Conservation (phyloP, 2,113 vertebrate species). For the Coturnix japonica region DNA sequence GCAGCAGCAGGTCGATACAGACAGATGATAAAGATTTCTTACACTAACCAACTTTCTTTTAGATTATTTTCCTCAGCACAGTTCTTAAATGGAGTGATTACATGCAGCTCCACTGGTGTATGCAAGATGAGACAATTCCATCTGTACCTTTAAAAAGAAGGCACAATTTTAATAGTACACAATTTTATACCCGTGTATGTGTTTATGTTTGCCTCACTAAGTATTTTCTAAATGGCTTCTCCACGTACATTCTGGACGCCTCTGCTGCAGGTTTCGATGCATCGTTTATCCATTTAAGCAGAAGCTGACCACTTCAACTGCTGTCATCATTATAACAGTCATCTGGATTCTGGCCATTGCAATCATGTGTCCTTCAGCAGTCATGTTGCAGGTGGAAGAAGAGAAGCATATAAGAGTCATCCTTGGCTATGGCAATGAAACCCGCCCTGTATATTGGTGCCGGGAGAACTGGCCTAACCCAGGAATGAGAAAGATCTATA, state of each 20-base stretch:
- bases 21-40: background rate
- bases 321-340: constrained; percentile 77
- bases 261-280: constrained; percentile 84
- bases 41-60: background rate
- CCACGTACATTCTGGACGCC: background rate
- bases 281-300: constrained; percentile 91
- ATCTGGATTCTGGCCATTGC: constrained; percentile 90
- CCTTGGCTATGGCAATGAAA: constrained; percentile 80
- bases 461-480: constrained; percentile 90
- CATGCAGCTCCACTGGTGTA: background rate
- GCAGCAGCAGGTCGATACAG: background rate
- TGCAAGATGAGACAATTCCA: background rate
- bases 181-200: too few species aligned
- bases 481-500: constrained; percentile 91
- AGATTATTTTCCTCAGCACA: background rate
- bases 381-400: constrained; percentile 89
- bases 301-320: constrained; percentile 85
- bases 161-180: background rate
- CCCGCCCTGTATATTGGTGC: constrained; percentile 88
- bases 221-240: fast-evolving
- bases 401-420: constrained; percentile 84
- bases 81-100: background rate
- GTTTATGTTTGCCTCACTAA: fast-evolving
- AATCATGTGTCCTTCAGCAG: constrained; percentile 90
- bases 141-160: background rate